Percentiles rank a stretch among this genome's conserved stretches.
Conservation (phyloP, 2,888 invertebrate species). For the Zonitis immaculata region DNA sequence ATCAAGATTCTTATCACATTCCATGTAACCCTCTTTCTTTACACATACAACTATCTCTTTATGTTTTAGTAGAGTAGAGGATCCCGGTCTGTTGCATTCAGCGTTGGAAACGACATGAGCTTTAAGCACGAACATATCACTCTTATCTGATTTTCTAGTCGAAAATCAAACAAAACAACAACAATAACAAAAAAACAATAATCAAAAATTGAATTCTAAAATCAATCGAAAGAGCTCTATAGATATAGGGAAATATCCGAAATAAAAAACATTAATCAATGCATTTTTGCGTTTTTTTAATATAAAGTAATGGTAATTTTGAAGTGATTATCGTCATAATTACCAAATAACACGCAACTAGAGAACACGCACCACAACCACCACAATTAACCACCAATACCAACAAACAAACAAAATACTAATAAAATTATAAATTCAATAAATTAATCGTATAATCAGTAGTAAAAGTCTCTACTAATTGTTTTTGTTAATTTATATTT, state of each 20-base stretch:
- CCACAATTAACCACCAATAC: neutral
- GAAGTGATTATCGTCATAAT: conserved; percentile 42
- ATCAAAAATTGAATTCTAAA: no score
- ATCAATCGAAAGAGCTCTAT: neutral
- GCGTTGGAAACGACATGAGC: neutral
- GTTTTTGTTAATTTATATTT: no score
- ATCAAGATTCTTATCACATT: conserved; percentile 14
- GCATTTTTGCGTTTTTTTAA: conserved; percentile 38
- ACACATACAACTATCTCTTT: neutral
- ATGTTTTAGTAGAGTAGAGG: neutral
- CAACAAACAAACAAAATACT: neutral
- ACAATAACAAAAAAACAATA: no score
- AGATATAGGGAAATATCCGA: conserved; percentile 24
- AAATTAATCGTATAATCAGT: no score
- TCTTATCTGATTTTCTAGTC: neutral
- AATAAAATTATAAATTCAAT: no score
- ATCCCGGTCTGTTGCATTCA: neutral
- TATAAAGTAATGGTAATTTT: conserved; percentile 43
- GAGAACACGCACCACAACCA: conserved; percentile 33
- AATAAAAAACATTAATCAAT: conserved; percentile 32
- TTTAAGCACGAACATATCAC: neutral
- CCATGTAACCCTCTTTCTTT: neutral
- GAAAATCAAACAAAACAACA: no score
- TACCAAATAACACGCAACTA: conserved; percentile 38
- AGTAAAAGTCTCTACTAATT: no score